Evolutionary conservation across 2,113 vertebrate species (phyloP).

Genomic region (Psittacus erithacus): DNA sequence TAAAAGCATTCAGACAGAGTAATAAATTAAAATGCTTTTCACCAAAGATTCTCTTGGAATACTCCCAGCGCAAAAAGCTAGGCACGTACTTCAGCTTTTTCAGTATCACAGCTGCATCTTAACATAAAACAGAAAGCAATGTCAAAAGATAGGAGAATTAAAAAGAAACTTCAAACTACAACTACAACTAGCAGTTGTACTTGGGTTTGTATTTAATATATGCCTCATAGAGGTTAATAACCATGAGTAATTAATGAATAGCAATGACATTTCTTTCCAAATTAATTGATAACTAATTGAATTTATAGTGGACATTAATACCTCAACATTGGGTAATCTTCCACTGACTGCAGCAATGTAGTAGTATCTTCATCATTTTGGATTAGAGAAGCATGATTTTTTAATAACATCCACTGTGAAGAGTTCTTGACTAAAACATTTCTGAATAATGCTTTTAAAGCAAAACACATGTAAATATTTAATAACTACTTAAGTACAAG

Average conservation of each 20-base stretch:
- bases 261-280: conserved; percentile 5
- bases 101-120: neutral
- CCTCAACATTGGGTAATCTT: neutral
- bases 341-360: neutral
- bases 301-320: conserved; percentile 19
- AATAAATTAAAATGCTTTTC: neutral
- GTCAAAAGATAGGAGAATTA: neutral
- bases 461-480: neutral
- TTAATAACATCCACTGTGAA: neutral
- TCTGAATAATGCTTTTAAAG: neutral
- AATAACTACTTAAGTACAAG: neutral
- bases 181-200: neutral
- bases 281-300: conserved; percentile 33
- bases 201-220: neutral
- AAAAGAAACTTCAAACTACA: neutral
- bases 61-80: neutral
- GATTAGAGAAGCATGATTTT: neutral
- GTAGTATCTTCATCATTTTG: neutral
- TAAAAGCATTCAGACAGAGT: neutral
- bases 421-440: neutral
- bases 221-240: neutral
- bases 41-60: neutral
- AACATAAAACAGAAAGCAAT: neutral
- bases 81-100: neutral
- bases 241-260: neutral